Base-by-base conservation (phyloP, 2,888 invertebrate species). In the Griposia aprilina region DNA sequence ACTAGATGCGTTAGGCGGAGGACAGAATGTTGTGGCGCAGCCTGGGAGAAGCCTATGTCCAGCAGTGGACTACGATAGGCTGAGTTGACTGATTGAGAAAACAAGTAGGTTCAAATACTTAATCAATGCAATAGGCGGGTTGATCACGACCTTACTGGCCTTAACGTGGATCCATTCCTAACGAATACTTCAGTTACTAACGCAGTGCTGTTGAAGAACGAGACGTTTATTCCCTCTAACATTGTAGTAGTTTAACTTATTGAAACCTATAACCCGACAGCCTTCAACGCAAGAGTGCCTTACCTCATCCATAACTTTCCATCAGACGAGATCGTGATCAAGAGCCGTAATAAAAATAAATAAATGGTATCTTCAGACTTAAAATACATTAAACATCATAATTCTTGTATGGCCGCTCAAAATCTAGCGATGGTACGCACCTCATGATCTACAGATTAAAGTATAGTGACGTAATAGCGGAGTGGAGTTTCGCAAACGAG, bases 401-500 rank as follows among this genome's bases (percentile, higher is more conserved):
- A 55, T 41, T 17, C 23, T 30, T 45, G 13, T 23, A n/a, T 36
- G 30, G 8, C 41, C n/a, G 20, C 8, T 48, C 26, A 57, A 67
- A 59, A 72, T 60, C 45, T 59, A n/a, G 10, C 45, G 26, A 66
- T 15, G 26, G 60, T 55, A 67, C 60, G 60, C 45, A 68, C 82
- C 69, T 74, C 74, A 50, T 62, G 72, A 66, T 77, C 62, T 60
- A 50, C 66, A 80, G 80, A 85, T 80, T 77, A 83, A 65, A 77
- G 36, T 63, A 66, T 55, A 30, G 69, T 94, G 92, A 93, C 90
- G 92, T 89, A 93, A 93, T 78, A 69, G 76, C 50, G 78, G 76
- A 78, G 86, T 83, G 83, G 86, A 78, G 87, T 94, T 94, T 94
- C 94, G 94, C 92, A 94, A 94, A 93, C 90, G 76, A 78, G 81